Conservation (phyloP, 1,140 invertebrate species). For the Psilanteris sp. region DNA sequence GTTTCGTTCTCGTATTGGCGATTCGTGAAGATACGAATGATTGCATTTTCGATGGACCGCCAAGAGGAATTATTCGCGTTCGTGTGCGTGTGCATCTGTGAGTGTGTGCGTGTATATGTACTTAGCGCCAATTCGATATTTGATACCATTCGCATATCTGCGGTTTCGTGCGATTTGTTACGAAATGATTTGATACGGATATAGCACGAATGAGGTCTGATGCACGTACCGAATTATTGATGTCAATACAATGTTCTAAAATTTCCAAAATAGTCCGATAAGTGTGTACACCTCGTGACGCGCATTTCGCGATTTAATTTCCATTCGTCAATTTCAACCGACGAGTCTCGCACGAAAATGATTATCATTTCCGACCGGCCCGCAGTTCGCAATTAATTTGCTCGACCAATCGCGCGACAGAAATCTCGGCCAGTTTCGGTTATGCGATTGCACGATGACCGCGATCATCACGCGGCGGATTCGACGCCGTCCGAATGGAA, state of each 20-base stretch:
- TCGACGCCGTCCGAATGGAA: no score
- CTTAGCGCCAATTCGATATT: constrained; percentile 64
- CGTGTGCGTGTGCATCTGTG: no score
- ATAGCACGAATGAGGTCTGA: constrained; percentile 57
- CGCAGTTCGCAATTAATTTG: constrained; percentile 8
- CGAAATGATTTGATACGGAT: constrained; percentile 64
- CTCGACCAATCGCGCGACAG: constrained; percentile 3
- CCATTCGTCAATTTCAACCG: constrained; percentile 22
- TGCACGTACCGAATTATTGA: constrained; percentile 57
- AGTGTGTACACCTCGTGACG: constrained; percentile 10
- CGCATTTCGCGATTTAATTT: constrained; percentile 44
- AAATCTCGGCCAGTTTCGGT: neutral
- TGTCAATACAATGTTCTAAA: constrained; percentile 64
- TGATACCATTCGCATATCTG: constrained; percentile 62
- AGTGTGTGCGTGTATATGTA: no score
- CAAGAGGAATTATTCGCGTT: constrained; percentile 59
- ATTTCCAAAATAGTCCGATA: constrained; percentile 60
- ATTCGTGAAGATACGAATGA: constrained; percentile 55
- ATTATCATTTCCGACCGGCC: constrained; percentile 5
- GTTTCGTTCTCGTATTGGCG: no score
- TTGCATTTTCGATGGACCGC: constrained; percentile 43
- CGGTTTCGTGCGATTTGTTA: constrained; percentile 61
- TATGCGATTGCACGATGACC: neutral
- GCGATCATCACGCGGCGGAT: no score
- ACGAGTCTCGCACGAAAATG: constrained; percentile 11